These are phyloP conservation scores for Scolanthus callimorphus DNA, from an alignment of 92 coral and sea anemone genomes.

Conservation along the genomic window DNA sequence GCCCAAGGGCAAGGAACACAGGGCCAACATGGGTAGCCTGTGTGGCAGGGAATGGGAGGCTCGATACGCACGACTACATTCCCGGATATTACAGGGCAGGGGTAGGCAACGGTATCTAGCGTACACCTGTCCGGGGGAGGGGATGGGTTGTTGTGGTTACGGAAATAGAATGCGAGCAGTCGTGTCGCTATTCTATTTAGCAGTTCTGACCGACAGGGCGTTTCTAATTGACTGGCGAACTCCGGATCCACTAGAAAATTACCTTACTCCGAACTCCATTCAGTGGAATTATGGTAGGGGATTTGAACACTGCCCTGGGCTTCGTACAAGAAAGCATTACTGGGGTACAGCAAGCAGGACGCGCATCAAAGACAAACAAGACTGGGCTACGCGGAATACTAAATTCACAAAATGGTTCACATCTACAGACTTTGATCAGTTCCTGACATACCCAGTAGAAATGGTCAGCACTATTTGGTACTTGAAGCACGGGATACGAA, in stretches of 20 bases:
- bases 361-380: slow-evolving; percentile 53
- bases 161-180: slow-evolving; percentile 87
- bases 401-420: slow-evolving; percentile 59
- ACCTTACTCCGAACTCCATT: slow-evolving; percentile 57
- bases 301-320: slow-evolving; percentile 53
- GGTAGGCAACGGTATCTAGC: slow-evolving; percentile 46
- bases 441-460: slow-evolving; percentile 58
- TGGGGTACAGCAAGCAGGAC: slow-evolving; percentile 65
- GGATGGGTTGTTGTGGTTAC: slow-evolving; percentile 86
- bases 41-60: slow-evolving; percentile 82
- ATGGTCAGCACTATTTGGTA: slow-evolving; percentile 80
- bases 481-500: slow-evolving; percentile 56
- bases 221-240: slow-evolving; percentile 80
- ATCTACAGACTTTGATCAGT: slow-evolving; percentile 41
- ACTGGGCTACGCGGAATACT: slow-evolving; percentile 58
- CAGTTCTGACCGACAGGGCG: slow-evolving; percentile 78
- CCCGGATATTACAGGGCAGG: slow-evolving; percentile 26
- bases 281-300: slow-evolving; percentile 81
- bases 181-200: slow-evolving; percentile 65
- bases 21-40: too few species aligned
- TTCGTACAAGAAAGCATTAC: slow-evolving; percentile 62
- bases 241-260: slow-evolving; percentile 83
- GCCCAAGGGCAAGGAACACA: too few species aligned
- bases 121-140: slow-evolving; percentile 64
- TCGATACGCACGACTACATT: slow-evolving; percentile 56